Evolutionary conservation across 2,113 vertebrate species (phyloP).

Genomic region (Gambusia holbrooki): DNA sequence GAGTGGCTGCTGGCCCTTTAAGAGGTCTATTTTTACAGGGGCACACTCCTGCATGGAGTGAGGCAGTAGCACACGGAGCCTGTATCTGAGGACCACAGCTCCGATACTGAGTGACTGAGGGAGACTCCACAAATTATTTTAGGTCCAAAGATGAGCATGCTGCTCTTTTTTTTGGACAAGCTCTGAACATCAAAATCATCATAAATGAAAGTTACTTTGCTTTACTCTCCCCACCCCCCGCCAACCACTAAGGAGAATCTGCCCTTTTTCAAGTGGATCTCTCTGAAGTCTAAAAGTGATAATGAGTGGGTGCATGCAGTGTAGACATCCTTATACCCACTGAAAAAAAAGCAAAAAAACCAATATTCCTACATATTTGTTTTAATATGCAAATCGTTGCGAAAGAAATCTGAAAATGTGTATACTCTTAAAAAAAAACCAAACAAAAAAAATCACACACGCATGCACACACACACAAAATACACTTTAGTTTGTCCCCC

Average conservation of each 20-base stretch:
- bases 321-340: conserved; percentile 65
- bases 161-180: conserved; percentile 8
- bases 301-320: conserved; percentile 69
- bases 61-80: conserved; percentile 73
- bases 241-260: conserved; percentile 22
- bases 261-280: conserved; percentile 45
- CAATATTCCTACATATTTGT: conserved; percentile 73
- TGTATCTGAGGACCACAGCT: conserved; percentile 52
- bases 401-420: conserved; percentile 73
- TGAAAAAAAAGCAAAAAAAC: conserved; percentile 51
- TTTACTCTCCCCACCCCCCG: neutral
- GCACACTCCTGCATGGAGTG: conserved; percentile 79
- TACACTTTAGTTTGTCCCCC: conserved; percentile 67
- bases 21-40: conserved; percentile 83
- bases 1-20: conserved; percentile 78
- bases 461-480: conserved; percentile 60
- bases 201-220: conserved; percentile 36
- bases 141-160: conserved; percentile 11
- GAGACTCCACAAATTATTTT: conserved; percentile 20
- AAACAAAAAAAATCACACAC: neutral
- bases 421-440: conserved; percentile 41
- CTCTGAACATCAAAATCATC: conserved; percentile 19
- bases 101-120: conserved; percentile 26
- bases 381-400: conserved; percentile 72
- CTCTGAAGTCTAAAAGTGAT: conserved; percentile 69